phyloP scores from a whole-genome alignment of 2,113 vertebrate genomes.

The Psephotus haematonotus region DNA sequence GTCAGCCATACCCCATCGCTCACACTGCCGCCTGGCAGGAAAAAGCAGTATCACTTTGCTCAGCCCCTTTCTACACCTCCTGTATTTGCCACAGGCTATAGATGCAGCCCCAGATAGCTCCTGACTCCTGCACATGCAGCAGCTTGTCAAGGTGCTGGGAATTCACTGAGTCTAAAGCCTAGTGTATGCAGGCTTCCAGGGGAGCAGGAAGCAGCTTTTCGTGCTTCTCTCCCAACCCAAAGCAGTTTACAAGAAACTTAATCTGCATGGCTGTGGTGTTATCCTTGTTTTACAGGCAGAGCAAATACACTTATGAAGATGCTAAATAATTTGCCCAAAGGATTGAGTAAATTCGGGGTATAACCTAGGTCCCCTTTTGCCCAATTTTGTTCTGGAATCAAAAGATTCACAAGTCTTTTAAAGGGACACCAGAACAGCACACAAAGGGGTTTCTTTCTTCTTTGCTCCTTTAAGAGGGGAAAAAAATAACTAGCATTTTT shows the following conservation, averaged over 20 bases:
- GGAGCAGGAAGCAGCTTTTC: neutral
- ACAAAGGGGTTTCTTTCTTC: neutral
- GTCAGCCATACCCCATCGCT: accelerated
- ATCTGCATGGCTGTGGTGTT: neutral
- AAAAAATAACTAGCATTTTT: accelerated
- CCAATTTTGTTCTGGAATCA: neutral
- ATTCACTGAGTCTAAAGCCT: accelerated
- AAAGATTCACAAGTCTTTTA: neutral
- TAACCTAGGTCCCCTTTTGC: neutral
- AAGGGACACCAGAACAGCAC: neutral
- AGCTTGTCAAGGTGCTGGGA: neutral
- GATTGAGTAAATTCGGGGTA: neutral
- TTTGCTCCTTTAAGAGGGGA: neutral
- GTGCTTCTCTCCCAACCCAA: neutral
- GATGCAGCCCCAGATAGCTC: neutral
- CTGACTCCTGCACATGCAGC: neutral
- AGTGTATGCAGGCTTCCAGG: accelerated
- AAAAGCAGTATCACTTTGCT: neutral
- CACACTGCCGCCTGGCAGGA: neutral
- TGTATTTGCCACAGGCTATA: accelerated
- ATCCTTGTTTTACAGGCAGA: neutral
- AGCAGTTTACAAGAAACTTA: neutral
- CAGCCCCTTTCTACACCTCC: neutral
- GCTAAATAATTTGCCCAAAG: neutral
- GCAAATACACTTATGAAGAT: neutral